Conservation (phyloP, 2,888 invertebrate genomes). For the Lottia gigantea region DNA sequence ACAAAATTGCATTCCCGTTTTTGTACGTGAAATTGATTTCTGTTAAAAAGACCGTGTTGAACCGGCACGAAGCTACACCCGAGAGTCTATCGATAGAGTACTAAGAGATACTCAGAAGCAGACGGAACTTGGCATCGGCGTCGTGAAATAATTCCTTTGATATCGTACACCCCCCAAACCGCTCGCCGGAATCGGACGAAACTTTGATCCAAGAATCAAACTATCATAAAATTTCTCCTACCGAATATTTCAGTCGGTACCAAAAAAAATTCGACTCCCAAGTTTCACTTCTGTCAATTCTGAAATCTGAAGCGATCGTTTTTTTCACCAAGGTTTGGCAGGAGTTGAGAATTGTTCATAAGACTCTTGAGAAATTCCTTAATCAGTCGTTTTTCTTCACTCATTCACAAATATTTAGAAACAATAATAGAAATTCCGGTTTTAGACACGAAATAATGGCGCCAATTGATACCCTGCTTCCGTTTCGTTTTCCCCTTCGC, state of each 20-base stretch:
- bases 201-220: conserved; percentile 1
- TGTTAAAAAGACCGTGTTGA: not conserved
- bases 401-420: conserved; percentile 20
- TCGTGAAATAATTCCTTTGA: not conserved
- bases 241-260: not conserved
- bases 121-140: not conserved
- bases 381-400: conserved; percentile 12
- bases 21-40: too few relatives aligned
- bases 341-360: not conserved
- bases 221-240: not conserved
- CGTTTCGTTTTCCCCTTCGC: conserved; percentile 1
- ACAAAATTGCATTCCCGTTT: too few relatives aligned
- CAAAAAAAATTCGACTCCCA: not conserved
- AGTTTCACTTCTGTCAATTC: conserved; percentile 1
- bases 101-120: not conserved
- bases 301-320: conserved; percentile 1
- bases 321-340: conserved; percentile 11
- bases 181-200: not conserved
- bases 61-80: not conserved
- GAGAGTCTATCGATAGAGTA: not conserved
- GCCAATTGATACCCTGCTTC: conserved; percentile 18
- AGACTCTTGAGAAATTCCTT: conserved; percentile 9
- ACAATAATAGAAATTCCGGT: conserved; percentile 10
- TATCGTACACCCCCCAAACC: not conserved
- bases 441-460: conserved; percentile 15